Evolutionary conservation across 2,888 invertebrate species (phyloP).

Genomic region (Tenthredo amoena): DNA sequence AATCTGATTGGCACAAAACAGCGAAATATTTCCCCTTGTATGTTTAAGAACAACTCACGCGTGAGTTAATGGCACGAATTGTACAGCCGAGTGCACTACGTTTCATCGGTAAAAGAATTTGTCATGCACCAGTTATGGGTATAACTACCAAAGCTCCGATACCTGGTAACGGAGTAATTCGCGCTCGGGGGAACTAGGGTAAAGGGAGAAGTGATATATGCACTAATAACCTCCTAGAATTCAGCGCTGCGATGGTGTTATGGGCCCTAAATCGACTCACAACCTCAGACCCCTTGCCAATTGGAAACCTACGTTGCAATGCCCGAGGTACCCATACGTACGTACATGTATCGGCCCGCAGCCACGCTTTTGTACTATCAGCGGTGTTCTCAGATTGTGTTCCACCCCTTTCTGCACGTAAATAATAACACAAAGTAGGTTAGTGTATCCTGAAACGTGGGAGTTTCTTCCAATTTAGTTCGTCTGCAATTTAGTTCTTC

Average conservation of each 20-base stretch:
- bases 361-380: background rate
- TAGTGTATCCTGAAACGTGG: background rate
- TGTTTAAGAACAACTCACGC: constrained; percentile 26
- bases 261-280: constrained; percentile 47
- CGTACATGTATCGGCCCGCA: constrained; percentile 19
- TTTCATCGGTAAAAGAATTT: constrained; percentile 46
- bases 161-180: constrained; percentile 30
- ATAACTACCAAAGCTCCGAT: constrained; percentile 41
- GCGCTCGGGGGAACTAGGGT: constrained; percentile 29
- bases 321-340: constrained; percentile 43
- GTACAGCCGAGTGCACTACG: constrained; percentile 8
- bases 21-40: constrained; percentile 12
- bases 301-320: constrained; percentile 25
- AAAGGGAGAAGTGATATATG: constrained; percentile 41
- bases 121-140: constrained; percentile 45
- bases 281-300: constrained; percentile 21
- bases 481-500: background rate
- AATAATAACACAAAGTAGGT: constrained; percentile 21
- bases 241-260: constrained; percentile 34
- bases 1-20: background rate
- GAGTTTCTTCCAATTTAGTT: background rate
- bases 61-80: constrained; percentile 23
- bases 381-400: background rate
- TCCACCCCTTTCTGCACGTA: background rate
- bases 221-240: constrained; percentile 48